Evolutionary conservation across 30 jellyfish, hydroid and myxozoan genomes (phyloP).

Genomic region (Aurelia aurita complex sp. Pacific): DNA sequence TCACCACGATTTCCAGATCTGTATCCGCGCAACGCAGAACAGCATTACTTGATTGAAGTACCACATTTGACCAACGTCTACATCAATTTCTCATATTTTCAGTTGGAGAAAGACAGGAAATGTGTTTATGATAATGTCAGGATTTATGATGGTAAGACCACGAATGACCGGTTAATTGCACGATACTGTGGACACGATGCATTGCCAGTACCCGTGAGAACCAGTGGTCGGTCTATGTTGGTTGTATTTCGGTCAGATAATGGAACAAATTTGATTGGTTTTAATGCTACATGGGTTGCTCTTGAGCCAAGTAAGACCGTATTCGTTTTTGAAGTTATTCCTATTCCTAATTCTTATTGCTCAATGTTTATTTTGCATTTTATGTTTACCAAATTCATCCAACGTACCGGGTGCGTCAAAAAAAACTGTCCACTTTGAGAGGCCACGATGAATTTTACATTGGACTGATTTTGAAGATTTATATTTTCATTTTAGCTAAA

Average conservation of each 20-base stretch:
- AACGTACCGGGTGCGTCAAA: too few relatives aligned
- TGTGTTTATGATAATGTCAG: slow-evolving; percentile 79
- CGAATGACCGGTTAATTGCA: slow-evolving; percentile 44
- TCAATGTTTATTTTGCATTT: too few relatives aligned
- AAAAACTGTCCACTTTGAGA: too few relatives aligned
- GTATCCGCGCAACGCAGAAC: slow-evolving; percentile 64
- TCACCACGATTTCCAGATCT: slow-evolving; percentile 71
- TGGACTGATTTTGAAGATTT: too few relatives aligned
- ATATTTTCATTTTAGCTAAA: too few relatives aligned
- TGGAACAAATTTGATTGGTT: slow-evolving; percentile 58
- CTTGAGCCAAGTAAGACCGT: slow-evolving; percentile 81
- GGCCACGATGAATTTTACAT: too few relatives aligned
- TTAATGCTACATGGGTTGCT: slow-evolving; percentile 88
- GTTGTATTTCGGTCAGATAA: slow-evolving; percentile 77
- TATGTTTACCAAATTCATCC: too few relatives aligned
- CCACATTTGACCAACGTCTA: slow-evolving; percentile 40
- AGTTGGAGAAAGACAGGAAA: slow-evolving; percentile 76
- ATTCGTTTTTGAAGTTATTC: neutral
- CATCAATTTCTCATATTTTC: slow-evolving; percentile 70
- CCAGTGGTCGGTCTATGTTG: slow-evolving; percentile 70
- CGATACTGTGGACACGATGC: slow-evolving; percentile 65
- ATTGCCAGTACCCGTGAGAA: slow-evolving; percentile 76
- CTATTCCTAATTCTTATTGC: too few relatives aligned
- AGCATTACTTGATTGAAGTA: slow-evolving; percentile 63
- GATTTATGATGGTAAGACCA: slow-evolving; percentile 67